A percentile compares a stretch with the other conserved stretches of the same genome.
phyloP scores from a whole-genome alignment of 2,797 vertebrate species.

The Lithobates pipiens region DNA sequence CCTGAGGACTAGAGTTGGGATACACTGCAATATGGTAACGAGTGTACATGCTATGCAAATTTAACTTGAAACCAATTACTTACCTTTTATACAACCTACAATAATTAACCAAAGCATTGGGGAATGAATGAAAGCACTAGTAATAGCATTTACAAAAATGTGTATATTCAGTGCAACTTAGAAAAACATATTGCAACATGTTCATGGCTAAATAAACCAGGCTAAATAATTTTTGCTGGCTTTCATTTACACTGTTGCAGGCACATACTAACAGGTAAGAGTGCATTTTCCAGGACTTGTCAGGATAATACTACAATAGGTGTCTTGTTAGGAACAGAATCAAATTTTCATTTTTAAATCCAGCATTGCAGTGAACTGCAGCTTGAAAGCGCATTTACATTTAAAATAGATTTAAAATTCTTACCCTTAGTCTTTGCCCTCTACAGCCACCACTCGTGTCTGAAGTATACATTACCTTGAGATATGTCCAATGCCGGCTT shows the following conservation, averaged over 20 bases:
- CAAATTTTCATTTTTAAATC: neutral
- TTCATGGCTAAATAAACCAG: neutral
- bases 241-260: neutral
- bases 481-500: neutral
- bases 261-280: neutral
- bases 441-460: neutral
- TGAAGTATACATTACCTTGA: neutral
- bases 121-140: neutral
- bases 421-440: neutral
- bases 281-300: neutral
- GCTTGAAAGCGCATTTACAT: neutral
- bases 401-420: too few species aligned
- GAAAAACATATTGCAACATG: neutral
- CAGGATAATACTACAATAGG: neutral
- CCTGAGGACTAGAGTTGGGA: neutral
- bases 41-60: neutral
- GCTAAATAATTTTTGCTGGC: neutral
- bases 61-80: neutral
- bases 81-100: neutral
- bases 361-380: neutral
- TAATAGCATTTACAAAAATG: neutral
- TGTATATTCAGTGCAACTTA: neutral
- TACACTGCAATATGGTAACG: neutral
- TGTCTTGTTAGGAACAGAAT: neutral
- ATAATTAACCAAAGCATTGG: neutral